Conservation (phyloP, 2,113 vertebrate genomes). For the Dicerorhinus sumatrensis region DNA sequence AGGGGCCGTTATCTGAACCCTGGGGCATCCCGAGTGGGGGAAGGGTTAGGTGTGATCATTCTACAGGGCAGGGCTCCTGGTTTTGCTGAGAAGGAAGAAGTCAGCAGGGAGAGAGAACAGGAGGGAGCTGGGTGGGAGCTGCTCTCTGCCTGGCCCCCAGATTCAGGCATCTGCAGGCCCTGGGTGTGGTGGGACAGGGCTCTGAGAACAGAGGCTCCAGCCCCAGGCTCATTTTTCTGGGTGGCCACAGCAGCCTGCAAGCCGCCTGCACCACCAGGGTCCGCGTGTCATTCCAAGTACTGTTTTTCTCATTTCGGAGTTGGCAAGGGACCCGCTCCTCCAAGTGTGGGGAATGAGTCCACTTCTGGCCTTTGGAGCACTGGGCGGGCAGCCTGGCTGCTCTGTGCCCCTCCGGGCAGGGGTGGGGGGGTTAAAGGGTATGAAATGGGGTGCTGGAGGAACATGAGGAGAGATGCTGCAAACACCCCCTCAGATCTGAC, state of each 20-base stretch:
- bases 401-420: background rate
- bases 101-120: background rate
- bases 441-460: background rate
- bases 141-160: background rate
- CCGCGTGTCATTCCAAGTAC: background rate
- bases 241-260: conserved; percentile 30
- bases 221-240: background rate
- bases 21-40: background rate
- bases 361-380: background rate
- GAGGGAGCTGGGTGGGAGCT: background rate
- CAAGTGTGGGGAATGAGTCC: background rate
- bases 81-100: background rate
- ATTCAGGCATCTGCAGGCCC: background rate
- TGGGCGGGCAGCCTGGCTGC: background rate
- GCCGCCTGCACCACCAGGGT: background rate
- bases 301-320: conserved; percentile 36
- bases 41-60: background rate
- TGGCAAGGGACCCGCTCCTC: background rate
- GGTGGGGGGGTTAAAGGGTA: background rate
- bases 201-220: background rate
- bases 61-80: background rate
- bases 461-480: background rate
- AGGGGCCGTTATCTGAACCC: background rate
- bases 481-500: background rate
- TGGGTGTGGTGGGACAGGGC: background rate